phyloP scores from a whole-genome alignment of 2,888 invertebrate genomes.

The Allolobophora icterica region DNA sequence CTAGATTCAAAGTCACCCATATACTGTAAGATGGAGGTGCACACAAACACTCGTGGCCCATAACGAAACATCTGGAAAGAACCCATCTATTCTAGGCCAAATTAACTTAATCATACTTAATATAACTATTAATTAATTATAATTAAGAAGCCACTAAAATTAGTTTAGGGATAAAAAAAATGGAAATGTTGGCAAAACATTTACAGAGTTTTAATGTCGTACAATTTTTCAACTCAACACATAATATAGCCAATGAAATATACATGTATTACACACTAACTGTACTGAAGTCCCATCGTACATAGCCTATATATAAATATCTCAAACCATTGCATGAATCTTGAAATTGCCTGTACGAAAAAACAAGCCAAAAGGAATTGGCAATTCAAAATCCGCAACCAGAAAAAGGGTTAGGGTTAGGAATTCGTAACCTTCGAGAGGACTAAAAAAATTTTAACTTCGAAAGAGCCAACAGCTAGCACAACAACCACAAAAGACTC shows the following conservation, averaged over 20 bases:
- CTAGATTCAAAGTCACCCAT: not conserved
- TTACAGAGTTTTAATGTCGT: not conserved
- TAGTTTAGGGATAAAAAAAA: not conserved
- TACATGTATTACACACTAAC: not conserved
- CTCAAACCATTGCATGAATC: not conserved
- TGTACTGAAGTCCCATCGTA: not conserved
- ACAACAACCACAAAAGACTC: not conserved
- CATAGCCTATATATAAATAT: not conserved
- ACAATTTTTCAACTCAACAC: not conserved
- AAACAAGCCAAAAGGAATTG: not conserved
- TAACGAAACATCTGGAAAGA: not conserved
- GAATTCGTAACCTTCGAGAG: not conserved
- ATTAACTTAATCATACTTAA: not conserved
- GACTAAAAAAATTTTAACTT: not conserved
- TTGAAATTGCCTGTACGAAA: not conserved
- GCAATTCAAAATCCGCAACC: not conserved
- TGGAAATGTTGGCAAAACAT: not conserved
- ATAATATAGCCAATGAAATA: not conserved
- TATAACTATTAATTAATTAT: not conserved
- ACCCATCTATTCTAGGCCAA: not conserved
- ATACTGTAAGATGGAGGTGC: too few species aligned
- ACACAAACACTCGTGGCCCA: not conserved
- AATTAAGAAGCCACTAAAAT: not conserved
- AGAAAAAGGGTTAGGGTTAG: not conserved
- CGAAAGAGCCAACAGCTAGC: not conserved